A percentile compares a stretch with the other conserved stretches of the same genome.
phyloP scores from a whole-genome alignment of 2,113 vertebrate species.

The Zeus faber region DNA sequence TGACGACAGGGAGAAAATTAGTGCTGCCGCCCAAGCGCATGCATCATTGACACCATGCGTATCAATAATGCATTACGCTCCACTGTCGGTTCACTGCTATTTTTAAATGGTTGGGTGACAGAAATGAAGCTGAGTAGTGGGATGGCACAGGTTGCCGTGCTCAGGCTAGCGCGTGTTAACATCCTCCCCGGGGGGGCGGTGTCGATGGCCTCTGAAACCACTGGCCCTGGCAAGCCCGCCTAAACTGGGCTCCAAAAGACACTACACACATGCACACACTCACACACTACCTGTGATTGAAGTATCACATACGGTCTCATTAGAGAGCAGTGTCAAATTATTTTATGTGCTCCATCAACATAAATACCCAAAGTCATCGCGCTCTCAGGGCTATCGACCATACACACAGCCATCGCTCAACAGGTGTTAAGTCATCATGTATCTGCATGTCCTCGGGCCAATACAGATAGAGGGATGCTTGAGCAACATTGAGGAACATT shows the following conservation, averaged over 20 bases:
- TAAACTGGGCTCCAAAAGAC: neutral
- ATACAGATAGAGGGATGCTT: neutral
- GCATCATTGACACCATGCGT: conserved; percentile 53
- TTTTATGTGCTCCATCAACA: conserved; percentile 9
- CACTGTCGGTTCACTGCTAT: conserved; percentile 44
- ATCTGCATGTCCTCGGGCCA: neutral
- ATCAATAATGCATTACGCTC: conserved; percentile 65
- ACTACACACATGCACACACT: neutral
- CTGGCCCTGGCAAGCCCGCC: no score
- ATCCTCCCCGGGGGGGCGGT: neutral
- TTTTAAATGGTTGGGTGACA: conserved; percentile 39
- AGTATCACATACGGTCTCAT: no score
- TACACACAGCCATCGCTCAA: conserved; percentile 36
- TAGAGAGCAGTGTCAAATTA: neutral
- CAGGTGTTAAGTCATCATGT: conserved; percentile 32
- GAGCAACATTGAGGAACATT: neutral
- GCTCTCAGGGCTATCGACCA: conserved; percentile 31
- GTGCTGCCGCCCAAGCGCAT: conserved; percentile 36
- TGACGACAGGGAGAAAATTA: conserved; percentile 42
- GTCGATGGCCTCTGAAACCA: no score
- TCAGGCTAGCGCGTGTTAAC: conserved; percentile 1
- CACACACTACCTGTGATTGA: neutral
- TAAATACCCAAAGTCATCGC: conserved; percentile 35
- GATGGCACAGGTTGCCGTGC: conserved; percentile 29
- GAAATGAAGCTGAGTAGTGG: conserved; percentile 41